These are phyloP conservation scores for Dendrophyllia cribrosa DNA, from an alignment of 64 coral and sea anemone species.

Conservation along the genomic window DNA sequence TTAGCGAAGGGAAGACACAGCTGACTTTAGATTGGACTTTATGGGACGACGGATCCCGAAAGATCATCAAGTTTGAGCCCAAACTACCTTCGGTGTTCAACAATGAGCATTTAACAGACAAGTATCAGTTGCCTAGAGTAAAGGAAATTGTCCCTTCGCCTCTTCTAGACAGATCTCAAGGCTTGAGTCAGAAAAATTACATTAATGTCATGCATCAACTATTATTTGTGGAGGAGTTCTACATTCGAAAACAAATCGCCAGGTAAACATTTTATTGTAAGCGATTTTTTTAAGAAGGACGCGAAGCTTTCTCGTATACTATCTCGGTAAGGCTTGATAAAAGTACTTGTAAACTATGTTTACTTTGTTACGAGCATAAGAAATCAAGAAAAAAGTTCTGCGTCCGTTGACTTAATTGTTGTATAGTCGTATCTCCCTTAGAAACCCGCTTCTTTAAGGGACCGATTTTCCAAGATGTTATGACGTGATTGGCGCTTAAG, in stretches of 20 bases:
- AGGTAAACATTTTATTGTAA: constrained; percentile 45
- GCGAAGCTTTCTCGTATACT: too few relatives aligned
- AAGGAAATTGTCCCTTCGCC: constrained; percentile 47
- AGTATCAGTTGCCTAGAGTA: not conserved
- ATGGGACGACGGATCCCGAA: constrained; percentile 30
- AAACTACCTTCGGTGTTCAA: not conserved
- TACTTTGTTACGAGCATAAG: too few relatives aligned
- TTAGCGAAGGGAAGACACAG: constrained; percentile 2
- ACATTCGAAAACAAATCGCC: constrained; percentile 70
- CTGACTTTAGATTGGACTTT: not conserved
- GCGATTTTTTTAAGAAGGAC: too few relatives aligned
- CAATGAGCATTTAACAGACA: constrained; percentile 24
- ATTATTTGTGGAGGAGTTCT: constrained; percentile 83
- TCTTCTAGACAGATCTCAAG: constrained; percentile 29
- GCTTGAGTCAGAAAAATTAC: constrained; percentile 61
- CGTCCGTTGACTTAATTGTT: too few relatives aligned
- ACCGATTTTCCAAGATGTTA: too few relatives aligned
- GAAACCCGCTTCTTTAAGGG: too few relatives aligned
- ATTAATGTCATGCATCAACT: constrained; percentile 82
- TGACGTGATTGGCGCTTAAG: too few relatives aligned
- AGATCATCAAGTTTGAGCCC: constrained; percentile 26
- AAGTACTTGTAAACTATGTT: too few relatives aligned
- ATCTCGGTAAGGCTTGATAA: too few relatives aligned
- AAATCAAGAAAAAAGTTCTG: too few relatives aligned
- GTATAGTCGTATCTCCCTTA: too few relatives aligned